A percentile compares a stretch with the other conserved stretches of the same genome.
phyloP scores from a whole-genome alignment of 2,797 vertebrate genomes.

The Clarias pachynema region DNA sequence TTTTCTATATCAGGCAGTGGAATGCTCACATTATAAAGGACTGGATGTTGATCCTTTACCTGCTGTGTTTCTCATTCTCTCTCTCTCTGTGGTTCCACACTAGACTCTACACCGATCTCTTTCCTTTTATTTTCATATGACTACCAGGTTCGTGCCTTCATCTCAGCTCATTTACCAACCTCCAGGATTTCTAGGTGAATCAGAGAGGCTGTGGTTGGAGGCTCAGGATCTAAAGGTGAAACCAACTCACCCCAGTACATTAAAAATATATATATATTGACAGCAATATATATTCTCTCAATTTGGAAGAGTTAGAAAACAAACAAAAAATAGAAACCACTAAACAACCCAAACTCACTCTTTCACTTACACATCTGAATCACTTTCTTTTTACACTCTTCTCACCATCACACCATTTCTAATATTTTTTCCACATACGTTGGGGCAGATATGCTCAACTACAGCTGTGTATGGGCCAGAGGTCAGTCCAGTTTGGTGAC shows the following conservation, averaged over 20 bases:
- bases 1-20: constrained; percentile 71
- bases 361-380: constrained; percentile 27
- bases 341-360: constrained; percentile 27
- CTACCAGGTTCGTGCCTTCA: constrained; percentile 56
- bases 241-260: constrained; percentile 11
- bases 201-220: constrained; percentile 39
- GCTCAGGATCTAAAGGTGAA: constrained; percentile 38
- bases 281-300: constrained; percentile 5
- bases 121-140: constrained; percentile 33
- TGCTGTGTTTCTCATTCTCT: constrained; percentile 53
- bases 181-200: background rate
- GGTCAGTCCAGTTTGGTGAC: constrained; percentile 29
- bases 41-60: constrained; percentile 62
- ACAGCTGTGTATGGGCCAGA: constrained; percentile 7
- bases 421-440: constrained; percentile 30
- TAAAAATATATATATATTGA: background rate
- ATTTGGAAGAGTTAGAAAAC: constrained; percentile 37
- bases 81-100: constrained; percentile 48
- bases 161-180: constrained; percentile 48
- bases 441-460: constrained; percentile 23
- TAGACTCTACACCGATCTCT: constrained; percentile 23
- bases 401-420: constrained; percentile 19
- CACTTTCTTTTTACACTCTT: constrained; percentile 45
- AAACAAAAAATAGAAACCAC: constrained; percentile 15
- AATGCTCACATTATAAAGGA: constrained; percentile 68